These are phyloP conservation scores for Tenrec ecaudatus DNA, from an alignment of 2,113 vertebrate genomes.

Conservation along the genomic window DNA sequence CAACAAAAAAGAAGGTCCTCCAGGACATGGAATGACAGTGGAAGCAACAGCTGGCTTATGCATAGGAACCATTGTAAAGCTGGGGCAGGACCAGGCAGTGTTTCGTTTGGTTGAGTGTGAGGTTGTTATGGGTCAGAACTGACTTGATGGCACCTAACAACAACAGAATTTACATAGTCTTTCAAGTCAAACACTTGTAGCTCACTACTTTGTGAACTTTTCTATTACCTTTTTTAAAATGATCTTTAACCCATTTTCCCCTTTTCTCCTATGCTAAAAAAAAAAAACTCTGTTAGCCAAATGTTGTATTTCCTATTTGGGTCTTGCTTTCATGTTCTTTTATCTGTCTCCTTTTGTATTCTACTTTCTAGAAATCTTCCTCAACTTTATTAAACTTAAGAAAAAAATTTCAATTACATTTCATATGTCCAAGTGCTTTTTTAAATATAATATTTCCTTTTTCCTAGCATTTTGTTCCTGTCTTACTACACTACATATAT, in stretches of 20 bases:
- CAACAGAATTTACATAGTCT: not conserved
- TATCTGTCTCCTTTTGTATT: not conserved
- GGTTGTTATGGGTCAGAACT: too few relatives aligned
- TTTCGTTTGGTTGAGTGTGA: too few relatives aligned
- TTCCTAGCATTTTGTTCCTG: not conserved
- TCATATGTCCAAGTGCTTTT: not conserved
- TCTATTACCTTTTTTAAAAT: not conserved
- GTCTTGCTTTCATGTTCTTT: too few relatives aligned
- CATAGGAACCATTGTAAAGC: too few relatives aligned
- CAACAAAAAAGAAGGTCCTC: too few relatives aligned
- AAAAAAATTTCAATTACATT: not conserved
- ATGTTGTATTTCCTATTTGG: not conserved
- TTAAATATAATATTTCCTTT: not conserved
- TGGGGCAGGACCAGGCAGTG: too few relatives aligned
- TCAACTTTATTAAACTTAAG: not conserved
- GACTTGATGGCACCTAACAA: too few relatives aligned
- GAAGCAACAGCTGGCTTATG: too few relatives aligned
- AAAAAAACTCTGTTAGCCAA: not conserved
- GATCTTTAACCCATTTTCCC: not conserved
- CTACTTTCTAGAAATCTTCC: not conserved
- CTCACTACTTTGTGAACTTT: not conserved
- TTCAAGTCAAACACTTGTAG: not conserved
- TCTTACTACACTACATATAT: not conserved
- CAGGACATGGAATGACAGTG: too few relatives aligned
- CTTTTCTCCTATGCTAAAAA: not conserved